Evolutionary conservation across 2,888 invertebrate genomes (phyloP).

Genomic region (Pristionchus exspectatus): DNA sequence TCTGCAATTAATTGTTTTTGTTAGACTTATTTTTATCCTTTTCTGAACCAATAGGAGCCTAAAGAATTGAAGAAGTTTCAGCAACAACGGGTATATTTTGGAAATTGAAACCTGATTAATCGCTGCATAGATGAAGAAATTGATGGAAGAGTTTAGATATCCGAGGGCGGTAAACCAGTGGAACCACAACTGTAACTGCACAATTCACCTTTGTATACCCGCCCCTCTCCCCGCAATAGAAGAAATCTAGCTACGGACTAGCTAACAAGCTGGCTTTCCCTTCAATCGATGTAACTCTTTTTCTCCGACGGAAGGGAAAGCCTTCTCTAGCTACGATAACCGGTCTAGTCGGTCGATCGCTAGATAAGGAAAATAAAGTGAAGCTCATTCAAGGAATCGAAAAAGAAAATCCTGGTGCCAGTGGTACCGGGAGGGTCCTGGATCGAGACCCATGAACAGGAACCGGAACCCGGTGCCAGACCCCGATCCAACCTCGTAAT

Average conservation of each 20-base stretch:
- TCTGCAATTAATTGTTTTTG: conserved; percentile 64
- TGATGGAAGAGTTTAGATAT: conserved; percentile 81
- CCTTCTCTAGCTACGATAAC: too few species aligned
- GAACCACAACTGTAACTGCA: conserved; percentile 62
- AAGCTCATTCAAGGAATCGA: neutral
- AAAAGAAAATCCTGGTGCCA: neutral
- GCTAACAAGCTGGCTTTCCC: neutral
- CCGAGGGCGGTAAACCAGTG: conserved; percentile 79
- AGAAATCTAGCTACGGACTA: neutral
- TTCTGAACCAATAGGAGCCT: neutral
- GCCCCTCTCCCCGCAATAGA: neutral
- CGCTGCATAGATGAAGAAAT: conserved; percentile 81
- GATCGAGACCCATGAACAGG: conserved; percentile 23
- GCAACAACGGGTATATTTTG: too few species aligned
- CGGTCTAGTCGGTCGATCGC: too few species aligned
- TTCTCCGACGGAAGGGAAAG: too few species aligned
- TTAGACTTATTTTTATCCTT: neutral
- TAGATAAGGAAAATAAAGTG: neutral
- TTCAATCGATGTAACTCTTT: too few species aligned
- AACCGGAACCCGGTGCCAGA: conserved; percentile 59
- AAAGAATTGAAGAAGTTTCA: too few species aligned
- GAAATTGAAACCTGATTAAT: conserved; percentile 78
- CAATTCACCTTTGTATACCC: neutral
- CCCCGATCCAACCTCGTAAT: conserved; percentile 60
- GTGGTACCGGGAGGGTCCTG: neutral